A percentile compares a stretch with the other conserved stretches of the same genome.
Evolutionary conservation across 2,113 vertebrate species (phyloP).

Genomic region (Electrona antarctica): DNA sequence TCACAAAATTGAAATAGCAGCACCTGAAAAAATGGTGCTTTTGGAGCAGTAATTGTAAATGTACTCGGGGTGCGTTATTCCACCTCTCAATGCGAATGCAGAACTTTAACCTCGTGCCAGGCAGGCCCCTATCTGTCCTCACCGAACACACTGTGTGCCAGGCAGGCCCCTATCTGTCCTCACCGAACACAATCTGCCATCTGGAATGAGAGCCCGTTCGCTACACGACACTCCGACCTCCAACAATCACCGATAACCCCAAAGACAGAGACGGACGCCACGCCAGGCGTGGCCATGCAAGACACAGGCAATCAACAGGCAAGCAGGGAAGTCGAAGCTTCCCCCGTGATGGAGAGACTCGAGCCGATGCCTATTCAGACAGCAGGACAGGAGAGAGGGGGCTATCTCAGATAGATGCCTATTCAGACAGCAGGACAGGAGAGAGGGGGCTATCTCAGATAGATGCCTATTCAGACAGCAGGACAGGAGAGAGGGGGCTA

Average conservation of each 20-base stretch:
- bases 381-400: background rate
- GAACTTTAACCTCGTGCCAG: too few relatives aligned
- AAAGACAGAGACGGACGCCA: slow-evolving; percentile 58
- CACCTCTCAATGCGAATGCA: too few relatives aligned
- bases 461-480: too few relatives aligned
- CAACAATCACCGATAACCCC: slow-evolving; percentile 38
- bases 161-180: slow-evolving; percentile 25
- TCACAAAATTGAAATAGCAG: too few relatives aligned
- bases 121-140: slow-evolving; percentile 25
- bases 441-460: too few relatives aligned
- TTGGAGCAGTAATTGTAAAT: too few relatives aligned
- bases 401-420: slow-evolving; percentile 55
- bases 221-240: slow-evolving; percentile 38
- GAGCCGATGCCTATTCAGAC: slow-evolving; percentile 56
- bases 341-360: slow-evolving; percentile 59
- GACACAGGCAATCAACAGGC: slow-evolving; percentile 69
- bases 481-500: too few relatives aligned
- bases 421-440: too few relatives aligned
- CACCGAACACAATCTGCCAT: slow-evolving; percentile 66
- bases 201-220: slow-evolving; percentile 69
- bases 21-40: too few relatives aligned
- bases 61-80: too few relatives aligned
- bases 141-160: slow-evolving; percentile 46
- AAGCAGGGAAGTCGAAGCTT: slow-evolving; percentile 47
- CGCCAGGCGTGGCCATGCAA: slow-evolving; percentile 37